Percentiles rank a stretch among this genome's conserved stretches.
phyloP scores from a whole-genome alignment of 2,113 vertebrate species.

The Elanus axillaris region DNA sequence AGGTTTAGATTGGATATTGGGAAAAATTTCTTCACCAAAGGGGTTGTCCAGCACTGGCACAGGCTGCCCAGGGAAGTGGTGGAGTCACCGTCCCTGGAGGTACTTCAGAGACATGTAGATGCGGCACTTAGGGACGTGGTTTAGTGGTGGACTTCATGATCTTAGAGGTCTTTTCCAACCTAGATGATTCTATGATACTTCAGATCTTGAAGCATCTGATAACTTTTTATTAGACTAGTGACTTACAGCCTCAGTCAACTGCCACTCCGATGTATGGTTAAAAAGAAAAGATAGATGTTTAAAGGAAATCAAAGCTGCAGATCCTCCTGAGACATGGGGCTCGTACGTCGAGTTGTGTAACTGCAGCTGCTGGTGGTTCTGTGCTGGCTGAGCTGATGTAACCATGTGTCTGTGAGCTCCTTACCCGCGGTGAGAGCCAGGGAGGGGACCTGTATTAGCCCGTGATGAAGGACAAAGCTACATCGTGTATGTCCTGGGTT shows the following conservation, averaged over 20 bases:
- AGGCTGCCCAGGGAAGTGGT: not conserved
- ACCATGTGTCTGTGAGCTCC: not conserved
- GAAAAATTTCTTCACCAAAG: rapidly evolving
- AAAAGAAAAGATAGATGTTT: not conserved
- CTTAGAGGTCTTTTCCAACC: not conserved
- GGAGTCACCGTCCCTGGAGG: not conserved
- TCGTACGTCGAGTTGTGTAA: not conserved
- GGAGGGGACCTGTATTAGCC: not conserved
- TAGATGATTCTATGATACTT: not conserved
- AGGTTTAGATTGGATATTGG: not conserved
- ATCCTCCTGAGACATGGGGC: not conserved
- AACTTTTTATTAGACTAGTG: not conserved
- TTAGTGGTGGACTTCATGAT: not conserved
- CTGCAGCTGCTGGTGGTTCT: not conserved
- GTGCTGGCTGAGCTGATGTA: not conserved
- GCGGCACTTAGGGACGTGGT: rapidly evolving
- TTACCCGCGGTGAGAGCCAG: not conserved
- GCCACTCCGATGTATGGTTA: not conserved
- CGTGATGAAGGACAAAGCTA: not conserved
- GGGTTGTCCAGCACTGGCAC: not conserved
- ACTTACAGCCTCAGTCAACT: not conserved
- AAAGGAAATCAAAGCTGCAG: not conserved
- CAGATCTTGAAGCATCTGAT: not conserved
- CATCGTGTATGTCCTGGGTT: not conserved
- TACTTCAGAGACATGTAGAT: rapidly evolving